Percentiles rank a stretch among this genome's conserved stretches.
These are phyloP conservation scores for Platycnemis pennipes DNA, from an alignment of 2,888 invertebrate genomes.

Conservation along the genomic window DNA sequence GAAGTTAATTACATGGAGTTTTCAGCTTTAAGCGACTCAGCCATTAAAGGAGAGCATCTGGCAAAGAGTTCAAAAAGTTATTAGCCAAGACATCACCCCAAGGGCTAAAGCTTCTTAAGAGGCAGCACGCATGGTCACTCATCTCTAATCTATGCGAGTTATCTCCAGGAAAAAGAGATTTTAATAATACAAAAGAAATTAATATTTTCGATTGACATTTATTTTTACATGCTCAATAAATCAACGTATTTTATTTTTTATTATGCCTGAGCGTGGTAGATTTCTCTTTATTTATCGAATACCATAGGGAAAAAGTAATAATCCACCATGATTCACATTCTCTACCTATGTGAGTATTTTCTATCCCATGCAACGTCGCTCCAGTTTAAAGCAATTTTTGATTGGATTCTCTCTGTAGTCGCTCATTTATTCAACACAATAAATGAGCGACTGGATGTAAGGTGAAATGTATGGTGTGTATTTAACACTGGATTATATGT, in stretches of 20 bases:
- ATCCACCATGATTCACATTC: too few species aligned
- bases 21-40: neutral
- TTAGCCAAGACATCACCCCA: neutral
- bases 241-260: neutral
- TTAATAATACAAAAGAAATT: neutral
- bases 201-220: neutral
- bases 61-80: neutral
- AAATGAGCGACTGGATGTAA: too few species aligned
- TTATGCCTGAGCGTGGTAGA: neutral
- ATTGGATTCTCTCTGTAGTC: too few species aligned
- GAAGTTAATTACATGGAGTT: neutral
- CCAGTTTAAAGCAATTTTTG: too few species aligned
- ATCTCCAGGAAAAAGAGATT: neutral
- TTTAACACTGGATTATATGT: too few species aligned
- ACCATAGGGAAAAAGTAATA: too few species aligned
- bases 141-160: neutral
- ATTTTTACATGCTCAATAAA: too few species aligned
- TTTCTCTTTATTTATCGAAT: too few species aligned
- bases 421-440: too few species aligned
- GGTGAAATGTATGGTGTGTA: too few species aligned
- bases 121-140: neutral
- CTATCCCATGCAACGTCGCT: too few species aligned
- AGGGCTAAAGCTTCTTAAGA: neutral
- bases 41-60: conserved; percentile 16
- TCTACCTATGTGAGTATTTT: too few species aligned